phyloP scores from a whole-genome alignment of 2,113 vertebrate species.

The Gymnocephalus cernua region DNA sequence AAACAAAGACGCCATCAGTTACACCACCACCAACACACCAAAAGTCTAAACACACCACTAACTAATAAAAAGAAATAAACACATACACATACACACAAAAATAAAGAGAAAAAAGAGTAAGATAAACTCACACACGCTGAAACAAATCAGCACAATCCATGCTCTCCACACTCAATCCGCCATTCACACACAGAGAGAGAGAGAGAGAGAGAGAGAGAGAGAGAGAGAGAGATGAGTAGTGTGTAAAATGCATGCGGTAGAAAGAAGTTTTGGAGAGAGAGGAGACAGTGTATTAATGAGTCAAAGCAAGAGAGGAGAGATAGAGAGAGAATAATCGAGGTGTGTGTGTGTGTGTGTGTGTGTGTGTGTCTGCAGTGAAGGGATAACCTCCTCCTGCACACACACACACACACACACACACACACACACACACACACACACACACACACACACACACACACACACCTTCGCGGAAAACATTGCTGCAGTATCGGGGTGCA shows the following conservation, averaged over 20 bases:
- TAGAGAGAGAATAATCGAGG: neutral
- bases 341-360: neutral
- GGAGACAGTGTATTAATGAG: neutral
- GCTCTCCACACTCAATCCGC: no score
- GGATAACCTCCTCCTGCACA: slow-evolving; percentile 57
- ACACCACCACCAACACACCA: no score
- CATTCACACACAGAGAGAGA: no score
- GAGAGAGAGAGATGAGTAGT: neutral
- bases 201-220: neutral
- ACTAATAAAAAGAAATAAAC: no score
- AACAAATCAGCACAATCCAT: no score
- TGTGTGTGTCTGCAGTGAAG: slow-evolving; percentile 50
- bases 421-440: slow-evolving; percentile 6
- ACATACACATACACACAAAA: no score
- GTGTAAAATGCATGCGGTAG: neutral
- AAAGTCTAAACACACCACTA: no score
- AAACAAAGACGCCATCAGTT: no score
- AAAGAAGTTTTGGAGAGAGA: slow-evolving; percentile 8
- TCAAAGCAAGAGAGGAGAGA: slow-evolving; percentile 2
- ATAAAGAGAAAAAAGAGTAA: no score
- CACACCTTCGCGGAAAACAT: slow-evolving; percentile 14
- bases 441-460: neutral
- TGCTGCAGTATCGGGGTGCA: slow-evolving; percentile 22
- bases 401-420: neutral
- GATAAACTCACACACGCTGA: no score